These are phyloP conservation scores for Epinephelus coioides DNA, from an alignment of 2,797 vertebrate species.

Conservation along the genomic window DNA sequence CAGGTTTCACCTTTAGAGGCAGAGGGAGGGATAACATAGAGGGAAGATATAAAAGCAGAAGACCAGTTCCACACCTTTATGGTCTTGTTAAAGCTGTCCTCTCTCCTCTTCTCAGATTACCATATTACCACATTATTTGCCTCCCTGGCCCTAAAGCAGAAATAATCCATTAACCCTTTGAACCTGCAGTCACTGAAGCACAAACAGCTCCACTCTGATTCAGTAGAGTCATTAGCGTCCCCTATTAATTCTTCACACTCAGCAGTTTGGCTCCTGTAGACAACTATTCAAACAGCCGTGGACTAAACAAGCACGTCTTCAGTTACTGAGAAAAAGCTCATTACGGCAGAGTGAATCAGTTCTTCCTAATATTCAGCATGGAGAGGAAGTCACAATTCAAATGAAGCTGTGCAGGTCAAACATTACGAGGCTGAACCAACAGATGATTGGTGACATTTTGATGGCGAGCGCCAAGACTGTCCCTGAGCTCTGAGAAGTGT, in stretches of 20 bases:
- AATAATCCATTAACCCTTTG: slow-evolving; percentile 57
- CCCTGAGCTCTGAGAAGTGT: slow-evolving; percentile 14
- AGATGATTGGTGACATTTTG: slow-evolving; percentile 52
- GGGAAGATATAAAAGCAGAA: not conserved
- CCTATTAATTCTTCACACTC: slow-evolving; percentile 1
- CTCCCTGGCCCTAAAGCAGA: slow-evolving; percentile 28
- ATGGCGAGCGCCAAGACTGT: not conserved
- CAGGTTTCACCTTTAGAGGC: slow-evolving; percentile 1
- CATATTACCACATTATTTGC: slow-evolving; percentile 9
- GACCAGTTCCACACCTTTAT: not conserved
- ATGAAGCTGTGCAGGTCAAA: slow-evolving; percentile 16
- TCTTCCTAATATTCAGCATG: not conserved
- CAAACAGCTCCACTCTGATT: slow-evolving; percentile 21
- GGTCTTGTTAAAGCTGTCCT: not conserved
- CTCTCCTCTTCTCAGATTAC: slow-evolving; percentile 6
- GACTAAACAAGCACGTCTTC: slow-evolving; percentile 30
- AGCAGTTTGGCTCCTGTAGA: slow-evolving; percentile 27
- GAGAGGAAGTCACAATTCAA: slow-evolving; percentile 23
- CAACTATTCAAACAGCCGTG: slow-evolving; percentile 28
- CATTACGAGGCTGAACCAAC: slow-evolving; percentile 22
- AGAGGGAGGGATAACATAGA: not conserved
- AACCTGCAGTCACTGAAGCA: slow-evolving; percentile 49
- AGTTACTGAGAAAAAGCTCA: slow-evolving; percentile 19
- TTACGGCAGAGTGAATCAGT: slow-evolving; percentile 15
- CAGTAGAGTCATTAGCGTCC: too few relatives aligned